Evolutionary conservation across 2,888 invertebrate species (phyloP), one percentile per base, ranked within the genome.

Genomic region (Orthosia cruda): DNA sequence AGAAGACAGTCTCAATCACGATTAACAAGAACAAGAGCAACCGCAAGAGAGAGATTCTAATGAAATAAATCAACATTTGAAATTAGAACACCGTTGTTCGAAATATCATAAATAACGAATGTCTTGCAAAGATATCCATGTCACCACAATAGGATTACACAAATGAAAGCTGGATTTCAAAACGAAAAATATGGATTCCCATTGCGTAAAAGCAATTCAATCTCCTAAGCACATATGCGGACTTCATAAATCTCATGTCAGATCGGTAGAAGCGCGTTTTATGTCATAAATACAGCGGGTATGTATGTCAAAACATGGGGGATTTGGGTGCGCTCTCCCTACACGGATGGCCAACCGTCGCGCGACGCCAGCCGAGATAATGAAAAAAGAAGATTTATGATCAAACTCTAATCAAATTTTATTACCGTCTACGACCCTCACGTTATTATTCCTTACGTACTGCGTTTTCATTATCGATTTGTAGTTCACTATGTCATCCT

Each of bases 381-480:
- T 96, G 95, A 96, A 95, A 96, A 96, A 93, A 95, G 94, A 94
- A 96, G 96, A 96, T 96, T 96, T 96, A 96, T 95, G 96, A 94
- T 94, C 93, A 93, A 88, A 93, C 89, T 94, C 93, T 95, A 96
- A 96, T 96, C 95, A 95, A 96, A 95, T 95, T 96, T 96, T 96
- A 96, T 95, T 94, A 93, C 93, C 89, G 85, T 91, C 92, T 92
- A 92, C 92, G 92, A 93, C 93, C 94, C 94, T 93, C 85, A 86
- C 88, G 85, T 89, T 90, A 90, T 92, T 91, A 91, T 89, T 89
- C 86, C 76, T 83, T 84, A 88, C 89, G 89, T 89, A 91, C 87
- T 90, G 87, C 87, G 80, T 84, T 89, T 90, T 91, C 88, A 86
- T 92, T 91, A 93, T 92, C 89, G 90, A 92, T 93, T 93, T 91